Percentiles rank a stretch among this genome's conserved stretches.
These are phyloP conservation scores for Barnardius zonarius DNA, from an alignment of 2,113 vertebrate species.

Conservation along the genomic window DNA sequence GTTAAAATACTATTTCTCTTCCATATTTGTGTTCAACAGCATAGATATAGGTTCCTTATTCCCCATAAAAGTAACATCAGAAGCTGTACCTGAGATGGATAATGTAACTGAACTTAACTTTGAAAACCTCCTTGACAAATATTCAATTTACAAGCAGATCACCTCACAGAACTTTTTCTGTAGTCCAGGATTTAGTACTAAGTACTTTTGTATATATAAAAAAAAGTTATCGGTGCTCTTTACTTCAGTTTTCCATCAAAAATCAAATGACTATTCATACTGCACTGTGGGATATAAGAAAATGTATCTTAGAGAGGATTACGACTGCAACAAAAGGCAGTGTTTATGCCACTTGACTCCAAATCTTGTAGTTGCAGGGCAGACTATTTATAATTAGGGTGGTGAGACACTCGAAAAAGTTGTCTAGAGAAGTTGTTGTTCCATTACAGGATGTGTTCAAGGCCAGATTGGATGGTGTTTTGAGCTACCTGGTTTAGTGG, in stretches of 20 bases:
- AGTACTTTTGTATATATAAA: neutral
- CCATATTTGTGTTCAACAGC: neutral
- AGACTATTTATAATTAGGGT: neutral
- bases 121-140: neutral
- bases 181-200: neutral
- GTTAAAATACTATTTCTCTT: neutral
- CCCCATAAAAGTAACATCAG: neutral
- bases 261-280: neutral
- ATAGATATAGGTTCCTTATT: neutral
- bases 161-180: neutral
- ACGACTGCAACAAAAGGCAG: neutral
- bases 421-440: neutral
- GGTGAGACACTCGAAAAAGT: neutral
- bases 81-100: neutral
- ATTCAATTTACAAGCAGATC: neutral
- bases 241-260: neutral
- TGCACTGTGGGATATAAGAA: neutral
- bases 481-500: neutral
- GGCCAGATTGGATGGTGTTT: neutral
- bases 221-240: neutral
- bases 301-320: neutral
- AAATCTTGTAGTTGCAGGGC: neutral
- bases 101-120: neutral
- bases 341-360: neutral
- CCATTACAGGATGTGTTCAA: neutral